phyloP scores from a whole-genome alignment of 2,797 vertebrate genomes.

The Pampus argenteus region DNA sequence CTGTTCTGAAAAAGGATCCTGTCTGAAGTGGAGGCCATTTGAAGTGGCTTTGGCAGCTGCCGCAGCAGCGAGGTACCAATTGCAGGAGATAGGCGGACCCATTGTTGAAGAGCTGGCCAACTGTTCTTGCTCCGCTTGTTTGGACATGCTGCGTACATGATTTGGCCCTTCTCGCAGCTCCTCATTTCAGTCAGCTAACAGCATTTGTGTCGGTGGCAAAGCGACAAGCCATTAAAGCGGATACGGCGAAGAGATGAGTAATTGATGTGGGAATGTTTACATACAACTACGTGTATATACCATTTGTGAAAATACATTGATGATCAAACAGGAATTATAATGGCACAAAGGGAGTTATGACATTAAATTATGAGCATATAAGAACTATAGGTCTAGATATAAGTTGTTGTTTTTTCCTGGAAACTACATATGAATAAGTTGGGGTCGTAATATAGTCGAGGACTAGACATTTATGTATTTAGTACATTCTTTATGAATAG shows the following conservation, averaged over 20 bases:
- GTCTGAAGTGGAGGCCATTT: constrained; percentile 72
- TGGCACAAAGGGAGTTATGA: constrained; percentile 7
- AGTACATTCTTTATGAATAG: no score
- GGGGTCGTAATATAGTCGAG: neutral
- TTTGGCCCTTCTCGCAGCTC: constrained; percentile 59
- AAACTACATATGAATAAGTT: neutral
- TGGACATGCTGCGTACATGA: constrained; percentile 67
- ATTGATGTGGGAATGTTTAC: constrained; percentile 17
- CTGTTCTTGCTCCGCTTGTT: constrained; percentile 68
- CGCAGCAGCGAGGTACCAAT: constrained; percentile 58
- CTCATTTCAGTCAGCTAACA: constrained; percentile 53
- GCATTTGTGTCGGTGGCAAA: constrained; percentile 51
- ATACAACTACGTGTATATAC: constrained; percentile 12
- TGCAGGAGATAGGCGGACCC: constrained; percentile 62
- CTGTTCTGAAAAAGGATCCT: constrained; percentile 67
- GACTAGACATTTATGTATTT: neutral
- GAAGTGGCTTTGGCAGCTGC: constrained; percentile 75
- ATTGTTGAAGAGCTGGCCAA: constrained; percentile 70
- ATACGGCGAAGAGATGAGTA: constrained; percentile 33
- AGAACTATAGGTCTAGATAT: neutral
- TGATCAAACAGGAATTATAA: constrained; percentile 11
- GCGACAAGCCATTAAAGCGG: constrained; percentile 54
- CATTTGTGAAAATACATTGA: constrained; percentile 3
- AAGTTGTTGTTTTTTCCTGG: neutral
- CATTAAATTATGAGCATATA: neutral